Evolutionary conservation across 2,888 invertebrate species (phyloP).

Genomic region (Megastigmus dorsalis): DNA sequence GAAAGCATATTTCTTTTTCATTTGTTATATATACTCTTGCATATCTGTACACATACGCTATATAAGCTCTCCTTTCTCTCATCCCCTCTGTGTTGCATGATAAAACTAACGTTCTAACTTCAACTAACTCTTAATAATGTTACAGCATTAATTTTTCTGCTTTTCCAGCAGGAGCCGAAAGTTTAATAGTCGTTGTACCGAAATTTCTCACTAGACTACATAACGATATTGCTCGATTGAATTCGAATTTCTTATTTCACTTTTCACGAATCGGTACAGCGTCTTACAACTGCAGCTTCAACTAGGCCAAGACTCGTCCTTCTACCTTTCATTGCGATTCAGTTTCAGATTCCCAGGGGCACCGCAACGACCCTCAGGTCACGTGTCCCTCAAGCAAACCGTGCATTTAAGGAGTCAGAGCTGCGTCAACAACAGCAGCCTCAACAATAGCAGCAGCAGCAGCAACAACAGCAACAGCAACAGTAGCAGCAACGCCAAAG

Average conservation of each 20-base stretch:
- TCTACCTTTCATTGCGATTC: constrained; percentile 12
- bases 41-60: constrained; percentile 22
- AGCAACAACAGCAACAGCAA: not conserved
- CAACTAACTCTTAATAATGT: constrained; percentile 57
- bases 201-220: constrained; percentile 32
- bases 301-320: not conserved
- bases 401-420: constrained; percentile 60
- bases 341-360: constrained; percentile 48
- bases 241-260: too few species aligned
- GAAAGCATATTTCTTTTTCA: constrained; percentile 24
- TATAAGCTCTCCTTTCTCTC: constrained; percentile 31
- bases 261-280: too few species aligned
- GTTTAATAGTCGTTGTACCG: constrained; percentile 16
- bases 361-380: constrained; percentile 63
- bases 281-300: too few species aligned
- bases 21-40: constrained; percentile 20
- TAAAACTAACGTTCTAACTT: constrained; percentile 69
- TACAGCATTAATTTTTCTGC: constrained; percentile 38
- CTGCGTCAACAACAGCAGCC: constrained; percentile 51
- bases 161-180: constrained; percentile 45
- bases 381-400: constrained; percentile 70
- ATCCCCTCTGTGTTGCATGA: constrained; percentile 67
- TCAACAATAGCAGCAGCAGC: not conserved
- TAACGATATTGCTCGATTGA: too few species aligned
- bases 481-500: constrained; percentile 7